phyloP scores from a whole-genome alignment of 2,797 vertebrate species.

The Hirundo rustica region DNA sequence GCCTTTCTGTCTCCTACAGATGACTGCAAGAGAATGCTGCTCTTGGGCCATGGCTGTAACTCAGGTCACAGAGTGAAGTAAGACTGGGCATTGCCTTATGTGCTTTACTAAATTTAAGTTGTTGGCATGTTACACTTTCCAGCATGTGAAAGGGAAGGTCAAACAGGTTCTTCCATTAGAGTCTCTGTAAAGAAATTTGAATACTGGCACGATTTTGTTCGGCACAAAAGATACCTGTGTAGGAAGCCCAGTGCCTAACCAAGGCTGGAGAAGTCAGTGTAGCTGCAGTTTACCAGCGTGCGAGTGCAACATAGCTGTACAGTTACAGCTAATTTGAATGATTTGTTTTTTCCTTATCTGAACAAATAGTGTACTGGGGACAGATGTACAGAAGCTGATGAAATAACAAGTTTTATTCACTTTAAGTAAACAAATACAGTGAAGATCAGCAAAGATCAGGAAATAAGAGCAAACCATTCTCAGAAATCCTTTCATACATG shows the following conservation, averaged over 20 bases:
- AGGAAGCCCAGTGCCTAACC: neutral
- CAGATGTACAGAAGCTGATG: neutral
- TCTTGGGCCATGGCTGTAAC: neutral
- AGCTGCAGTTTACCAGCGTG: neutral
- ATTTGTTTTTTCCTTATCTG: neutral
- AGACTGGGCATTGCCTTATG: neutral
- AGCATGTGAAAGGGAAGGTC: neutral
- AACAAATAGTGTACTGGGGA: neutral
- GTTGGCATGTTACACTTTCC: neutral
- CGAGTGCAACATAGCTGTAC: rapidly evolving
- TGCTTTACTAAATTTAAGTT: neutral
- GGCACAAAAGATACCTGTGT: neutral
- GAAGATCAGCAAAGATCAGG: neutral
- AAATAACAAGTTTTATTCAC: neutral
- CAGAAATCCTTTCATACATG: neutral
- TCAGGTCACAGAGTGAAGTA: neutral
- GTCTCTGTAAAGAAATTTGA: neutral
- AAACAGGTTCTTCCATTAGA: neutral
- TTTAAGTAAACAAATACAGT: neutral
- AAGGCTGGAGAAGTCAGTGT: neutral
- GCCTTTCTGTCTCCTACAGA: neutral
- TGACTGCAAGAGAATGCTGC: neutral
- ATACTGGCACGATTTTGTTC: neutral
- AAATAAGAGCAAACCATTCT: neutral
- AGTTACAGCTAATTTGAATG: neutral